Conservation (phyloP, 2,113 vertebrate genomes). For the Petroica traversi region DNA sequence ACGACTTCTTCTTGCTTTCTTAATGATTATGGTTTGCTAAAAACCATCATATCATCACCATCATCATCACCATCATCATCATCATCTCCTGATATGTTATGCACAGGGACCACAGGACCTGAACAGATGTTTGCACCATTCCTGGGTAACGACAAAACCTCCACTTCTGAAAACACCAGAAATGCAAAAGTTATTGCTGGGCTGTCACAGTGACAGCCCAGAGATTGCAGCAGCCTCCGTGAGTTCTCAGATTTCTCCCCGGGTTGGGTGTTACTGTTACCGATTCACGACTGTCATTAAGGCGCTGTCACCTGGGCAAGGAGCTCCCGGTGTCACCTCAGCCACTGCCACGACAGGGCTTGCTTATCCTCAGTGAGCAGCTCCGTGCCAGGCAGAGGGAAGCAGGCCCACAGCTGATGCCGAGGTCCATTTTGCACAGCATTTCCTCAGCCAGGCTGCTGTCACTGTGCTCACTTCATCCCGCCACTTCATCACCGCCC, state of each 20-base stretch:
- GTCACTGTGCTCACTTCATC: neutral
- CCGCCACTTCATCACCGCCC: neutral
- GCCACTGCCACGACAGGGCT: neutral
- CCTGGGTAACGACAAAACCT: accelerated
- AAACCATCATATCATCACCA: neutral
- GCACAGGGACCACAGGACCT: neutral
- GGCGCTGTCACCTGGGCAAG: neutral
- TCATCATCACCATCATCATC: too few species aligned
- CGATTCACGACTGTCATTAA: neutral
- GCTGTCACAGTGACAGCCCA: too few species aligned
- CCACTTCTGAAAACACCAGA: neutral
- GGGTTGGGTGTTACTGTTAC: neutral
- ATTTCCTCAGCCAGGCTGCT: neutral
- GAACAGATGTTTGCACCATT: neutral
- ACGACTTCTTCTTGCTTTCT: neutral
- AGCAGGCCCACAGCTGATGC: neutral
- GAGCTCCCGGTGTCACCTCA: neutral
- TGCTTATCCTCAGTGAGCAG: neutral
- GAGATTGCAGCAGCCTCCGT: neutral
- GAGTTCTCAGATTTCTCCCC: neutral
- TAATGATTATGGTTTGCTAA: neutral
- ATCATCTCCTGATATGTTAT: accelerated
- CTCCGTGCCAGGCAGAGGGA: neutral
- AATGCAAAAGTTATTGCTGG: neutral
- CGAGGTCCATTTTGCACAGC: neutral